phyloP scores from a whole-genome alignment of 2,113 vertebrate genomes.

The Tonatia bakeri region DNA sequence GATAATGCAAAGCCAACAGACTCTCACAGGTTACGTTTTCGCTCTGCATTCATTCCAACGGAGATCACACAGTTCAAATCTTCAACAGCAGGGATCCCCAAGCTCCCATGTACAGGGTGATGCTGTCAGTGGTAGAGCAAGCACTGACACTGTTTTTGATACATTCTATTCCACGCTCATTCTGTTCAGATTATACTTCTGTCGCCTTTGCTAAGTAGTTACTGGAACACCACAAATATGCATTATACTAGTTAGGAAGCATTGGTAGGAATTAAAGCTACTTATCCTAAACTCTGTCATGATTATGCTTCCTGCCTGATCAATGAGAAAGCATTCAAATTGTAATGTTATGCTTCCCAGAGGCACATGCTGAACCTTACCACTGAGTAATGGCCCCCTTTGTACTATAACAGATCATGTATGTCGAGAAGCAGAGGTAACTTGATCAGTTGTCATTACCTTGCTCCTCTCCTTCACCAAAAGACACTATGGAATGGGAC shows the following conservation, averaged over 20 bases:
- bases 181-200: neutral
- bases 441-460: neutral
- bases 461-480: neutral
- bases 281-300: neutral
- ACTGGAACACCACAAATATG: neutral
- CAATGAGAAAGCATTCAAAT: neutral
- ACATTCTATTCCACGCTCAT: neutral
- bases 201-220: neutral
- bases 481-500: neutral
- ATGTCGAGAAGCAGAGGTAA: neutral
- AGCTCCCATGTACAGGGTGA: neutral
- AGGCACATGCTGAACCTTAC: neutral
- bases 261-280: slow-evolving; percentile 6
- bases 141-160: neutral
- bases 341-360: neutral
- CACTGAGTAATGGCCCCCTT: neutral
- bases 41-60: neutral
- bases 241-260: neutral
- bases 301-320: neutral
- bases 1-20: neutral
- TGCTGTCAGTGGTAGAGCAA: neutral
- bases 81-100: neutral
- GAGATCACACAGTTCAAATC: neutral
- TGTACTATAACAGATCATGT: neutral
- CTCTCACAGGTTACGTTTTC: neutral